Evolutionary conservation across 2,797 vertebrate species (phyloP).

Genomic region (Enteromius anoplus): DNA sequence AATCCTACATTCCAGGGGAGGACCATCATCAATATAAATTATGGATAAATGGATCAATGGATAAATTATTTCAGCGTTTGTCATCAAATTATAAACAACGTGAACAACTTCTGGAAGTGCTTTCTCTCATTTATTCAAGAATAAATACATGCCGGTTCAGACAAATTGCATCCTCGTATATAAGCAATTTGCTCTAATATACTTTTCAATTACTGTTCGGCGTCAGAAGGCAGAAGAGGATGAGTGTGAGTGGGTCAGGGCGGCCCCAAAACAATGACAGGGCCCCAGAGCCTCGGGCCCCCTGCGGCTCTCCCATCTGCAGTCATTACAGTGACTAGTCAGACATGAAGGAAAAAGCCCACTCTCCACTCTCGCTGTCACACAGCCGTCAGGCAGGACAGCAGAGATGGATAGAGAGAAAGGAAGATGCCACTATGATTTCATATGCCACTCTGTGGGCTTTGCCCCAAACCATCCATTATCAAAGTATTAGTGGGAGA

Average conservation of each 20-base stretch:
- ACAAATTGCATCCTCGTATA: slow-evolving; percentile 13
- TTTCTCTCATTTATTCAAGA: slow-evolving; percentile 35
- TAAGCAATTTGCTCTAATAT: slow-evolving; percentile 82
- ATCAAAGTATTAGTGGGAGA: slow-evolving; percentile 29
- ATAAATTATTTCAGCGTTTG: slow-evolving; percentile 44
- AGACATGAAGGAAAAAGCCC: slow-evolving; percentile 86
- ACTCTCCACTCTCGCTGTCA: slow-evolving; percentile 83
- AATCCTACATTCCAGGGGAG: slow-evolving; percentile 51
- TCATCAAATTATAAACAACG: slow-evolving; percentile 58
- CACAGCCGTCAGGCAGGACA: slow-evolving; percentile 86
- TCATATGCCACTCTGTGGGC: slow-evolving; percentile 35
- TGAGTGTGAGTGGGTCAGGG: slow-evolving; percentile 84
- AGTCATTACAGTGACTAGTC: slow-evolving; percentile 92
- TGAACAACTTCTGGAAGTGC: slow-evolving; percentile 36
- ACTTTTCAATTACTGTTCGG: slow-evolving; percentile 71
- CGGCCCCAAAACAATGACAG: slow-evolving; percentile 83
- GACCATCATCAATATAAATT: slow-evolving; percentile 27
- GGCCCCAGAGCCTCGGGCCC: slow-evolving; percentile 83
- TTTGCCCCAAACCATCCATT: slow-evolving; percentile 35
- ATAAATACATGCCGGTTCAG: slow-evolving; percentile 1
- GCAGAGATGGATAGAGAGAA: slow-evolving; percentile 72
- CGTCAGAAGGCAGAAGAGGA: slow-evolving; percentile 70
- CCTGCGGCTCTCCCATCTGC: slow-evolving; percentile 89
- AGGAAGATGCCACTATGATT: slow-evolving; percentile 39
- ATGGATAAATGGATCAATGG: background rate